Conservation (phyloP, 37 sponge, comb jelly and placozoan species). For the Corticium candelabrum region DNA sequence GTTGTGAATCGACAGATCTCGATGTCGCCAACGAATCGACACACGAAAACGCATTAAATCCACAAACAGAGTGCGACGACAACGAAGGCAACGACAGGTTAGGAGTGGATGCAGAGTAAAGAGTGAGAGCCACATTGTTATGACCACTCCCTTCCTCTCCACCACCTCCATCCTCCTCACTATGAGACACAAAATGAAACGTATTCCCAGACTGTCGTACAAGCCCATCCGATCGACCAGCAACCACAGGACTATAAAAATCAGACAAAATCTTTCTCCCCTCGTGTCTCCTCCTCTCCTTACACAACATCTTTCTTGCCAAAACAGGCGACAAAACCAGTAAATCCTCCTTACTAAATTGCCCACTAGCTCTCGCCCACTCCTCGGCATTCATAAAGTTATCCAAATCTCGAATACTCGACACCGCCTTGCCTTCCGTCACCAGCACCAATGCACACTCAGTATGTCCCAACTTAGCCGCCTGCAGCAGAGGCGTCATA, state of each 20-base stretch:
- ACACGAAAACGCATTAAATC: too few species aligned
- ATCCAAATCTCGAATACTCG: slow-evolving; percentile 64
- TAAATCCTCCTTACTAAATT: slow-evolving; percentile 10
- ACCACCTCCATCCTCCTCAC: not conserved
- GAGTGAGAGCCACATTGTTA: too few species aligned
- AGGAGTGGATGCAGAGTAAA: too few species aligned
- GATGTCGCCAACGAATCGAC: too few species aligned
- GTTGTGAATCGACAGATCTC: too few species aligned
- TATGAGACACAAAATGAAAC: not conserved
- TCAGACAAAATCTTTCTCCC: slow-evolving; percentile 57
- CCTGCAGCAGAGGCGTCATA: slow-evolving; percentile 60
- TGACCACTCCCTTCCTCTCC: not conserved
- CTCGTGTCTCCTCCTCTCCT: slow-evolving; percentile 15
- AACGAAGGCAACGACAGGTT: too few species aligned
- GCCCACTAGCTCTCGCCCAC: slow-evolving; percentile 34
- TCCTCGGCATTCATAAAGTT: slow-evolving; percentile 60
- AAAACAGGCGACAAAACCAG: slow-evolving; percentile 32
- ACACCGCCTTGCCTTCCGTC: slow-evolving; percentile 41
- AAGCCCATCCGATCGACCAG: not conserved
- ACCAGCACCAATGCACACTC: slow-evolving; percentile 44
- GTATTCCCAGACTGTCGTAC: not conserved
- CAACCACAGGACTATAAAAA: slow-evolving; percentile 23
- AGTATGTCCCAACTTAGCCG: slow-evolving; percentile 37
- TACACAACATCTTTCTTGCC: slow-evolving; percentile 21
- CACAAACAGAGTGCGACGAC: too few species aligned